phyloP scores from a whole-genome alignment of 23 tunicate genomes.

The Trididemnum clinides region DNA sequence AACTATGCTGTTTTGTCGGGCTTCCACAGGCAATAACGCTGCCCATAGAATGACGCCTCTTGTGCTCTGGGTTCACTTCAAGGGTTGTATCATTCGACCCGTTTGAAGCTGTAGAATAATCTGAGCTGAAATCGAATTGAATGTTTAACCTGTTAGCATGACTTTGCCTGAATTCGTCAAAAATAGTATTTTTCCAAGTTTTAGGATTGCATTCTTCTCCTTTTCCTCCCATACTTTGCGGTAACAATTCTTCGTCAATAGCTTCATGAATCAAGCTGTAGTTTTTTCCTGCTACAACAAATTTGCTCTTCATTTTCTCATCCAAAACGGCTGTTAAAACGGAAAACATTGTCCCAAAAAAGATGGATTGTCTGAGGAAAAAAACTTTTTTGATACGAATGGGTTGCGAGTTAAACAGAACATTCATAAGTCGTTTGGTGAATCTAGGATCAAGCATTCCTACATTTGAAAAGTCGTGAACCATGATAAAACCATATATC shows the following conservation, averaged over 20 bases:
- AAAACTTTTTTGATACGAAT: constrained; percentile 47
- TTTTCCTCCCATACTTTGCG: constrained; percentile 35
- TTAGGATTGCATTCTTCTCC: constrained; percentile 39
- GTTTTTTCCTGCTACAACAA: constrained; percentile 30
- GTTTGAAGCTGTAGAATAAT: no score
- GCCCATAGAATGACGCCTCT: no score
- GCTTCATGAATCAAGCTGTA: constrained; percentile 29
- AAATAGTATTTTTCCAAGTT: no score
- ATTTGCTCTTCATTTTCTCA: constrained; percentile 40
- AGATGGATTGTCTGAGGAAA: neutral
- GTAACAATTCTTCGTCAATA: constrained; percentile 28
- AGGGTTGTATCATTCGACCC: no score
- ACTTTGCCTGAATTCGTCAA: no score
- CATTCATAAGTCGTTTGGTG: constrained; percentile 23
- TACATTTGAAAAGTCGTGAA: constrained; percentile 43
- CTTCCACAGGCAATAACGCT: no score
- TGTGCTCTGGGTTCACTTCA: no score
- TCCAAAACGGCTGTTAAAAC: constrained; percentile 46
- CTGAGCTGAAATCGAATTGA: no score
- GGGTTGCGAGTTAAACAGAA: constrained; percentile 55
- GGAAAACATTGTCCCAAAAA: neutral
- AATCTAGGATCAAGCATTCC: constrained; percentile 40
- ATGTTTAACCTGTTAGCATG: no score
- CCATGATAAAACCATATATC: constrained; percentile 55
- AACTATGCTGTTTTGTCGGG: no score